phyloP scores from a whole-genome alignment of 2,113 vertebrate genomes.

The Astur gentilis region DNA sequence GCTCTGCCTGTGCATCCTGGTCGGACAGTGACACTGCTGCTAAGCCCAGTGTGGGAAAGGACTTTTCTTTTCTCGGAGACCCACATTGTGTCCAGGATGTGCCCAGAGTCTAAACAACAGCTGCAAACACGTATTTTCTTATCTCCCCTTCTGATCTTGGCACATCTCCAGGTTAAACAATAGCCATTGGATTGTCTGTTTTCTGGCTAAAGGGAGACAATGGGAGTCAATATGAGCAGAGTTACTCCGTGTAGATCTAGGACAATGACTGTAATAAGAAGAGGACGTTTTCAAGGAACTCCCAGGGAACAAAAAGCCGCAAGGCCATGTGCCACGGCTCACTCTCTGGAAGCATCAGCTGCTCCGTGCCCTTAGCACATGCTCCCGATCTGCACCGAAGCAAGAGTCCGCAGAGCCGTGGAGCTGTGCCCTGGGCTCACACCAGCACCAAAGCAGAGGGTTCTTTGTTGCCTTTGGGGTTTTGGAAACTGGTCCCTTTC shows the following conservation, averaged over 20 bases:
- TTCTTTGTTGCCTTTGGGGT: neutral
- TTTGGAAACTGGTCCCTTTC: neutral
- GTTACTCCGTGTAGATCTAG: neutral
- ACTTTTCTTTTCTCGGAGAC: neutral
- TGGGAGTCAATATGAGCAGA: neutral
- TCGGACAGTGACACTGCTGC: neutral
- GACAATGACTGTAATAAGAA: neutral
- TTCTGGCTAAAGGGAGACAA: slow-evolving; percentile 6
- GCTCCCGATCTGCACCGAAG: fast-evolving
- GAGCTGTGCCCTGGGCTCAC: neutral
- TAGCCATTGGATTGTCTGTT: neutral
- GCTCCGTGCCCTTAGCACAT: neutral
- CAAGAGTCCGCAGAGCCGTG: neutral
- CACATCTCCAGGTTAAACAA: slow-evolving; percentile 26
- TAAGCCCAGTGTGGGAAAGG: neutral
- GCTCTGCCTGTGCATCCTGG: neutral
- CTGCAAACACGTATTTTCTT: slow-evolving; percentile 8
- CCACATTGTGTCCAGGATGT: neutral
- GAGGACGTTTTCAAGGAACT: neutral
- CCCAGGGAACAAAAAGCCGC: neutral
- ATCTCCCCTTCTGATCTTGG: slow-evolving; percentile 14
- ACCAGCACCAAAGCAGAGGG: neutral
- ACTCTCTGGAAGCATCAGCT: neutral
- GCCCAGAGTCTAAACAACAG: slow-evolving; percentile 14
- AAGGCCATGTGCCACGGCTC: neutral